These are phyloP conservation scores for Macroramphosus scolopax DNA, from an alignment of 2,797 vertebrate species.

Conservation along the genomic window DNA sequence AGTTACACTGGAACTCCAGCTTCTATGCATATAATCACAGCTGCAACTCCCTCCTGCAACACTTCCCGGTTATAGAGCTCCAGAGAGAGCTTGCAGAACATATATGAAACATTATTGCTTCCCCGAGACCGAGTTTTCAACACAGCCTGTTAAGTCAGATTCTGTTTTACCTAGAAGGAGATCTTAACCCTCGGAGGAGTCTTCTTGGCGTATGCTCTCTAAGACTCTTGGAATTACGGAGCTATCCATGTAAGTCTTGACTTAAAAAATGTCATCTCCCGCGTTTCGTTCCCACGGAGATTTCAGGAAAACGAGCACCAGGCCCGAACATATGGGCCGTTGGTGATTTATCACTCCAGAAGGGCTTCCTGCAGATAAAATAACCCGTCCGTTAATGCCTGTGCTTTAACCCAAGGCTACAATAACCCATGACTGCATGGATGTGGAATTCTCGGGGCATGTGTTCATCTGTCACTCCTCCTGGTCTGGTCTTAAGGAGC, in stretches of 20 bases:
- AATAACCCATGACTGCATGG: constrained; percentile 73
- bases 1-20: too few species aligned
- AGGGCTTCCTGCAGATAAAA: constrained; percentile 72
- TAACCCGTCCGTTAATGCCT: constrained; percentile 72
- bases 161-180: too few species aligned
- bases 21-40: too few species aligned
- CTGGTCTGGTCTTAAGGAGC: constrained; percentile 16
- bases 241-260: constrained; percentile 16
- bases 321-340: constrained; percentile 41
- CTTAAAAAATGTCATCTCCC: constrained; percentile 45
- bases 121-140: too few species aligned
- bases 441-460: constrained; percentile 66
- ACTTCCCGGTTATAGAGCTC: too few species aligned
- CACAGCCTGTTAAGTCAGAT: too few species aligned
- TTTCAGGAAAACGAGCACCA: constrained; percentile 36
- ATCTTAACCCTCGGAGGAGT: too few species aligned
- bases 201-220: neutral
- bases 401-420: constrained; percentile 66
- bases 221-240: constrained; percentile 4
- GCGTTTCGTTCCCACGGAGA: constrained; percentile 47
- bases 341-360: constrained; percentile 70
- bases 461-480: constrained; percentile 38
- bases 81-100: too few species aligned
- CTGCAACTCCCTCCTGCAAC: too few species aligned
- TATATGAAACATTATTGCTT: too few species aligned